phyloP scores from a whole-genome alignment of 2,797 vertebrate genomes.

The Chrosomus eos region DNA sequence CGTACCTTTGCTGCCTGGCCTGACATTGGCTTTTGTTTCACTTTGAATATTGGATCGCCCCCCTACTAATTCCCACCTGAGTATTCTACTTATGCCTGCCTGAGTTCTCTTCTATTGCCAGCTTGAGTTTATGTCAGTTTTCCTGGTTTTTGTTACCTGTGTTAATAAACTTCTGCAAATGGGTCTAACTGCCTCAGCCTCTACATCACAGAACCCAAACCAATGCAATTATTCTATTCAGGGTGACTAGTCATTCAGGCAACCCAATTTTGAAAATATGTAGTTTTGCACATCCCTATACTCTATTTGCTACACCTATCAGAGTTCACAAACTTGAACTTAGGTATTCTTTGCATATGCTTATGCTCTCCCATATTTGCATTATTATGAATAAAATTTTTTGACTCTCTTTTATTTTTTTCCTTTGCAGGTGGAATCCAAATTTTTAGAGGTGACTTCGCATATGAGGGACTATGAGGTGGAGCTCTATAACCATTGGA shows the following conservation, averaged over 20 bases:
- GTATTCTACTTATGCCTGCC: too few species aligned
- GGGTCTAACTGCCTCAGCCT: too few species aligned
- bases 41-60: too few species aligned
- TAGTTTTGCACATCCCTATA: not conserved
- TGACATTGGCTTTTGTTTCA: too few species aligned
- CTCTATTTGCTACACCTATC: not conserved
- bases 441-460: constrained; percentile 79
- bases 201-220: not conserved
- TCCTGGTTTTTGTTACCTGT: too few species aligned
- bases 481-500: constrained; percentile 81
- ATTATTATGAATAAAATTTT: not conserved
- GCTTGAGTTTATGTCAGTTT: too few species aligned
- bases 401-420: not conserved
- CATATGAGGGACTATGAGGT: constrained; percentile 82
- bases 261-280: not conserved
- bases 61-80: too few species aligned
- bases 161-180: too few species aligned
- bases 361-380: not conserved
- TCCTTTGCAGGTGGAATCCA: constrained; percentile 80
- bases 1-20: too few species aligned
- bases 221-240: not conserved
- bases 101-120: too few species aligned
- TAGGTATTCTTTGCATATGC: not conserved
- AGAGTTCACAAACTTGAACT: not conserved
- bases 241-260: not conserved